Base-by-base conservation (phyloP, 2,113 vertebrate species). In the Sialia sialis region DNA sequence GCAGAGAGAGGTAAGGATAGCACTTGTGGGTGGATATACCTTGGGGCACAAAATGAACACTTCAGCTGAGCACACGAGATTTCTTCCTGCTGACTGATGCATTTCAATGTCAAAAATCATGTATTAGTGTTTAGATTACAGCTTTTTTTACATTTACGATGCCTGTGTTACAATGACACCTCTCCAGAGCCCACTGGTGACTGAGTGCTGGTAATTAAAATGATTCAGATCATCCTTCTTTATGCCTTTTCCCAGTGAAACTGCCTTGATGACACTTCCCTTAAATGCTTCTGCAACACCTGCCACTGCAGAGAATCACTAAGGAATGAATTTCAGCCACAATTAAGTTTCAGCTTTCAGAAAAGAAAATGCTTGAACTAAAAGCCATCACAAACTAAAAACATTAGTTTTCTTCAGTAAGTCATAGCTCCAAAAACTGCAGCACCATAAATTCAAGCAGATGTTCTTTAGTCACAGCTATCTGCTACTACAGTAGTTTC, bases 11-110 rank as follows among this genome's bases (percentile, higher is more conserved):
- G 56, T 11, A 55, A 34, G 32, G 29, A 10, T 9, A 34, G 23
- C 0, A 0, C 22, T 38, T 18, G 18, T 8, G 39, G 2, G 34
- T 68, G 39, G 49, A 41, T 34, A 15, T 6, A 14, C 41, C 23
- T 4, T 6, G 11, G 38, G 55, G 32, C 38, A 76, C 55, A 46
- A 73, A 94, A 19, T 6, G 44, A 72, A 29, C 41, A 4, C 18
- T 90, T 84, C 59, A 81, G 38, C 27, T 21, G 51, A 56, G 22
- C 70, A 43, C 26, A 44, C 0, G 0, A 23, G 51, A 9, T 59
- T 23, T 29, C 13, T 25, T 87, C 18, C 34, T 43, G 32, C 56
- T 51, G 48, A 48, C 49, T 34, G 63, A 22, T 34, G 26, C 20
- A n/a, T 66, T 92, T 88, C 67, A 29, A 10, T 49, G 46, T 76